Evolutionary conservation across 1,140 invertebrate species (phyloP), one percentile per base, ranked within the genome.

Genomic region (Anoplolepis gracilipes): DNA sequence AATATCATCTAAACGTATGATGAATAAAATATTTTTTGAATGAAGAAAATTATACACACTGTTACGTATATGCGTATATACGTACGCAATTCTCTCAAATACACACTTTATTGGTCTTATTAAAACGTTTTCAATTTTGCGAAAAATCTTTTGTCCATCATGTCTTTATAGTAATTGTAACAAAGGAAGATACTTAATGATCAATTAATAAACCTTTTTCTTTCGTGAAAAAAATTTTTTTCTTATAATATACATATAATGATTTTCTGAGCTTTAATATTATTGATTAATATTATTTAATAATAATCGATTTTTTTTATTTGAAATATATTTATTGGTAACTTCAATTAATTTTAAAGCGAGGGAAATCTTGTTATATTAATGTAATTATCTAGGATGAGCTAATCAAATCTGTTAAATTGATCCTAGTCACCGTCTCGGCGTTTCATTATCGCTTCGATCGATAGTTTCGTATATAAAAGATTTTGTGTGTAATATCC

Each of bases 371-470:
- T 13, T 28, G 16, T 65, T 49, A 25, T 62, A 55, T 57, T 61
- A 53, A 82, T 72, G 30, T 25, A 36, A 25, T 28, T 28, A 28
- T 67, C n/a, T 53, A 10, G 22, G 36, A 79, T 67, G 46, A 67
- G 2, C 13, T 69, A 55, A 69, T 57, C n/a, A 28, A 69, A 86
- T 88, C 4, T 53, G 72, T 88, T 89, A 77, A 82, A 84, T 85
- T 30, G 30, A 72, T 70, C 53, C 69, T 46, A 49, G 39, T 57
- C 30, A 42, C 36, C 36, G 46, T 28, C 57, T 28, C 79, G 36
- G 30, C 53, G 42, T 82, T 46, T 61, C 55, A 46, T 88, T 89
- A 88, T 88, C 72, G 64, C 22, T 13, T 11, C 49, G 33, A 78
- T 82, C 76, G 81, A 75, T 72, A 85, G 62, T 89, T 82, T 65